Base-by-base conservation (phyloP, 2,113 vertebrate species). In the Orthonyx spaldingii region DNA sequence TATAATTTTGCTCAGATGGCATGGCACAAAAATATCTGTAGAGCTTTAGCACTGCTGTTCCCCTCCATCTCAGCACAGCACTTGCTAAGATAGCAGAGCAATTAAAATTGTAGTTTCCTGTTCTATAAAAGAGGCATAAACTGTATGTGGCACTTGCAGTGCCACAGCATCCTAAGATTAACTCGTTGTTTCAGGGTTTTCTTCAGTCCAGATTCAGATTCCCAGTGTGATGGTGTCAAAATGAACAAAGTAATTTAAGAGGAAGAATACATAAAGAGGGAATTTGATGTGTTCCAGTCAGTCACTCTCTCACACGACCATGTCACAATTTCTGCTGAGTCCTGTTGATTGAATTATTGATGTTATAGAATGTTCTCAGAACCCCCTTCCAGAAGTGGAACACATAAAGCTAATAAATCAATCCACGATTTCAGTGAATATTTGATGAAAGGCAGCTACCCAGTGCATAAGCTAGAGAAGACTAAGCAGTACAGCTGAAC, bases 61-160 rank as follows among this genome's bases (percentile, higher is more conserved):
- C 39, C 15, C n/a, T 39, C 16, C 1, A 3, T 26, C 66, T 86
- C 47, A 83, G 47, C 6, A 11, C 10, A 44, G 53, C 0, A 0
- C 28, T 70, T 83, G n/a, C 76, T 63, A 71, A 80, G 26, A 24
- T 9, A 46, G 28, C 35, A 71, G 46, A 87, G 26, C 39, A 76
- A 84, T 32, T 63, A 49, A 63, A 86, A 46, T 4, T 50, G 37
- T 30, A 55, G 26, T 37, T 74, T 85, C 28, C 44, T 41, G 5
- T 21, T 89, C 47, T 46, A 79, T 35, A 84, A 35, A 83, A 71
- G 35, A 63, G 20, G 22, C 1, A 2, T 30, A 64, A 92, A 52
- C 2, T 17, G 1, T 20, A 35, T 8, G 89, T 59, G 37, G 44
- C 59, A 75, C 17, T 28, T 60, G 42, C 10, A 90, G 16, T 39